phyloP scores from a whole-genome alignment of 2,113 vertebrate species.

The Osmerus eperlanus region DNA sequence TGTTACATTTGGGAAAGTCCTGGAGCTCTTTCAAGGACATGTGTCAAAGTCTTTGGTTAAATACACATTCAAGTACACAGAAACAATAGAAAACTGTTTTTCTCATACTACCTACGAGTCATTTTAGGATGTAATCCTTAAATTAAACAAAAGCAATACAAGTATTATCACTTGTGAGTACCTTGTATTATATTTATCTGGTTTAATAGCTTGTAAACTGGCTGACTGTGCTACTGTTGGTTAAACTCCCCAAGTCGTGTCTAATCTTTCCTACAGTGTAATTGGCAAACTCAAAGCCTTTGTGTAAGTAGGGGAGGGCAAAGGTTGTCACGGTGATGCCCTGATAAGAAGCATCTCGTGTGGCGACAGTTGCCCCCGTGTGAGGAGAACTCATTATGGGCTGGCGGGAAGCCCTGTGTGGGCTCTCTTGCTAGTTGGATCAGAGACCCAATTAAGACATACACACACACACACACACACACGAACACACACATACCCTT shows the following conservation, averaged over 20 bases:
- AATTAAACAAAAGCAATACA: too few species aligned
- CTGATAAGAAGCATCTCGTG: constrained; percentile 21
- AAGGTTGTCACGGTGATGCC: constrained; percentile 32
- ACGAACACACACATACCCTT: background rate
- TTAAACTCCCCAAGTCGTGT: background rate
- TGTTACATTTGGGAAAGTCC: too few species aligned
- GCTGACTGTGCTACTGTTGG: too few species aligned
- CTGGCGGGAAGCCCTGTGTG: constrained; percentile 44
- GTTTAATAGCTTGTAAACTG: too few species aligned
- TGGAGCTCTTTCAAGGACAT: too few species aligned
- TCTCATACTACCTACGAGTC: too few species aligned
- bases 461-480: background rate
- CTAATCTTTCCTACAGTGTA: background rate
- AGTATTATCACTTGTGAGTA: too few species aligned
- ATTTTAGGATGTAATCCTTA: too few species aligned
- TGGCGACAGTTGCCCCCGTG: constrained; percentile 20
- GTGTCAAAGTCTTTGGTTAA: too few species aligned
- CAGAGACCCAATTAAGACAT: constrained; percentile 50
- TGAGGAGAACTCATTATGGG: constrained; percentile 46
- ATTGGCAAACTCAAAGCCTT: constrained; percentile 24
- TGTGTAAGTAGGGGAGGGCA: constrained; percentile 14
- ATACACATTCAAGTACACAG: too few species aligned
- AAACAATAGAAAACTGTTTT: too few species aligned
- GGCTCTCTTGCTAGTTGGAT: constrained; percentile 39
- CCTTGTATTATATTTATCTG: too few species aligned